Evolutionary conservation across 2,888 invertebrate species (phyloP).

Genomic region (Caenorhabditis afra): DNA sequence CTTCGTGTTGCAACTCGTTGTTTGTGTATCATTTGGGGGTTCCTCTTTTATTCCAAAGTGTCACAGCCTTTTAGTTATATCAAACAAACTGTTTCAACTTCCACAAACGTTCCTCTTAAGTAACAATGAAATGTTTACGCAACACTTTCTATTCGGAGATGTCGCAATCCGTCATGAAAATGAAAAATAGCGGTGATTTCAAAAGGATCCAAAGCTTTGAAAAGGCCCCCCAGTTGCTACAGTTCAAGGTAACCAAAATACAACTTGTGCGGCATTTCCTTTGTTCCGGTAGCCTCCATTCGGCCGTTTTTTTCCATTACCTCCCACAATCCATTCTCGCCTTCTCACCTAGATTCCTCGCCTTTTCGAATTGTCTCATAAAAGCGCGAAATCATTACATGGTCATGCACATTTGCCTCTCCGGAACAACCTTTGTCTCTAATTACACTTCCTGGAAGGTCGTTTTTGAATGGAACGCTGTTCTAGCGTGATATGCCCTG

Average conservation of each 20-base stretch:
- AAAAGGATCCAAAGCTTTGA: background rate
- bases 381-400: conserved; percentile 51
- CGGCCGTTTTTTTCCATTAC: conserved; percentile 42
- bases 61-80: background rate
- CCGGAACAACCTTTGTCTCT: conserved; percentile 34
- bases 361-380: conserved; percentile 48
- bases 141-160: background rate
- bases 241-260: conserved; percentile 10
- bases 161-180: too few species aligned
- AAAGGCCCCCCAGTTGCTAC: background rate
- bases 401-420: conserved; percentile 57
- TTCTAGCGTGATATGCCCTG: conserved; percentile 49
- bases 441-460: conserved; percentile 52
- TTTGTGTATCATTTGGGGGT: background rate
- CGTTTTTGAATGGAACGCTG: conserved; percentile 54
- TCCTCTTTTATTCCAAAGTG: background rate
- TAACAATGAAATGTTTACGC: background rate
- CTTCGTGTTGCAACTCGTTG: conserved; percentile 26
- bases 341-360: conserved; percentile 41
- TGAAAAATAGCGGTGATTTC: background rate
- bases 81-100: background rate
- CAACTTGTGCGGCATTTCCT: conserved; percentile 8
- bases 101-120: conserved; percentile 2
- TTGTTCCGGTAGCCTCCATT: conserved; percentile 49
- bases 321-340: conserved; percentile 24